Percentiles rank a stretch among this genome's conserved stretches.
Conservation (phyloP, 2,888 invertebrate species). For the Chaitophorus viminalis region DNA sequence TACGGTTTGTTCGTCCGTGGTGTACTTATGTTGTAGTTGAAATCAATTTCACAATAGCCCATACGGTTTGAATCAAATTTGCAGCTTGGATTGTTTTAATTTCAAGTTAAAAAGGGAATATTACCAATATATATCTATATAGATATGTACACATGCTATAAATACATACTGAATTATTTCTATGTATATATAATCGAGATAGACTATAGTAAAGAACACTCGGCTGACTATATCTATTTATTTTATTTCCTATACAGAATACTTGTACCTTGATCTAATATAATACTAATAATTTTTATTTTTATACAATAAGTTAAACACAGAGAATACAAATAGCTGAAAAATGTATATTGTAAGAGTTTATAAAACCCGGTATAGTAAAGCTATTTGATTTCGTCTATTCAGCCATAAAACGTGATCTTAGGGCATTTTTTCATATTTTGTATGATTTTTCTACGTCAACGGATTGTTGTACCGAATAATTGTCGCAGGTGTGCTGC, state of each 20-base stretch:
- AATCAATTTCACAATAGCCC: not conserved
- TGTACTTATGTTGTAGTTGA: conserved; percentile 15
- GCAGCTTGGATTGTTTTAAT: not conserved
- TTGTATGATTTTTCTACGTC: not conserved
- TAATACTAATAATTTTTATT: not conserved
- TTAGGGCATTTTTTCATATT: not conserved
- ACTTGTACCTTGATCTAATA: not conserved
- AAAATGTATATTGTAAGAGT: not conserved
- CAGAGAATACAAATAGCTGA: not conserved
- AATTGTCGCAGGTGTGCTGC: conserved; percentile 32
- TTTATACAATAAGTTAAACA: not conserved
- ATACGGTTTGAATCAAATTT: not conserved
- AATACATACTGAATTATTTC: not conserved
- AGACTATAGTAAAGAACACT: too few species aligned
- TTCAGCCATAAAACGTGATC: conserved; percentile 17
- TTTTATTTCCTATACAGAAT: too few species aligned
- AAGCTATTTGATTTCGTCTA: not conserved
- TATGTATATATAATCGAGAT: too few species aligned
- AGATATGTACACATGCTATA: too few species aligned
- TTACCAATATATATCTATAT: too few species aligned
- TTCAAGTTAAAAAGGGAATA: conserved; percentile 11
- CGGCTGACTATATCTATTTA: too few species aligned
- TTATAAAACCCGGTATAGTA: not conserved
- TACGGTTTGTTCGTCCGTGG: not conserved
- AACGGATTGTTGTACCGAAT: conserved; percentile 6